phyloP scores from a whole-genome alignment of 1,140 invertebrate species.

The Drosophila sproati region DNA sequence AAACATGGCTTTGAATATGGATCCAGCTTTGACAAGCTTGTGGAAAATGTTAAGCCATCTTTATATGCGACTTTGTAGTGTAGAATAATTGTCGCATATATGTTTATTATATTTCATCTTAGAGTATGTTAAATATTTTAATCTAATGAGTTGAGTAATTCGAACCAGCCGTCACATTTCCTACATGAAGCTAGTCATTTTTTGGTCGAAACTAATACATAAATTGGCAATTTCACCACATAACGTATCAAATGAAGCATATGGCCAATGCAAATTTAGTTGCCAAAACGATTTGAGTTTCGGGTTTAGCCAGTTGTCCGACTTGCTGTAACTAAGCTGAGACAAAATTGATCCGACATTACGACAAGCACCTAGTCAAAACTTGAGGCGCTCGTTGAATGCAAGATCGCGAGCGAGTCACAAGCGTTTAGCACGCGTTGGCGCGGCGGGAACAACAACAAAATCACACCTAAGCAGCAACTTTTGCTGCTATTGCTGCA shows the following conservation, averaged over 20 bases:
- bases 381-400: constrained; percentile 6
- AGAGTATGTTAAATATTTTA: constrained; percentile 28
- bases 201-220: constrained; percentile 35
- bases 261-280: constrained; percentile 58
- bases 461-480: constrained; percentile 2
- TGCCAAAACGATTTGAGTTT: constrained; percentile 56
- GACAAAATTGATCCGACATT: constrained; percentile 74
- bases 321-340: constrained; percentile 46
- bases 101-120: not conserved
- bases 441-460: not conserved
- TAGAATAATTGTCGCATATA: too few relatives aligned
- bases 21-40: too few relatives aligned
- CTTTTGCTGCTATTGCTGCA: constrained; percentile 8
- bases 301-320: constrained; percentile 50
- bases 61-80: too few relatives aligned
- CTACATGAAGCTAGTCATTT: constrained; percentile 37
- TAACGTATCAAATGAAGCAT: constrained; percentile 1
- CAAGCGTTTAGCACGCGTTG: constrained; percentile 28
- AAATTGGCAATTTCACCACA: constrained; percentile 45
- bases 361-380: constrained; percentile 43
- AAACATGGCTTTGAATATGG: too few relatives aligned
- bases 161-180: constrained; percentile 33
- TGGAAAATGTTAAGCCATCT: too few relatives aligned
- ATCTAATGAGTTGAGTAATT: constrained; percentile 42
- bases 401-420: constrained; percentile 8